Evolutionary conservation across 2,888 invertebrate genomes (phyloP), one percentile per base, ranked within the genome.

Genomic region (Synergus umbraculus): DNA sequence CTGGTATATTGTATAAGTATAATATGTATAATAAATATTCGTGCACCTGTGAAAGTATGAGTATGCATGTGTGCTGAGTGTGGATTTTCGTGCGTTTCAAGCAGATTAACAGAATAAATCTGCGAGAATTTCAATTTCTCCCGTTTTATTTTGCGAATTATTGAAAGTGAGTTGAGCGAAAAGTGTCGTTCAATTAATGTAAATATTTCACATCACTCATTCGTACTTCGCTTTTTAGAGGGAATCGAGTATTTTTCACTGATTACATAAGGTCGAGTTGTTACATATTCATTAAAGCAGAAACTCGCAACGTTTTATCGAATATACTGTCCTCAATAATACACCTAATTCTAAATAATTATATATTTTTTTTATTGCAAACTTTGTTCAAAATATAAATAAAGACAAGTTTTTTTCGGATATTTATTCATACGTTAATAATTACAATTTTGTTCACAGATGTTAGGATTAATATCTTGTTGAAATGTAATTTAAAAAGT

Each of bases 1-100:
- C 73, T 73, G 73, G 73, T 73, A 73, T 54, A 73, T 73, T 54
- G 69, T 69, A 69, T 46, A 29, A 69, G 69, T 69, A 69, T 69
- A 46, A 65, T 65, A 65, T 41, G 41, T 9, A 60, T 60, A 60
- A 60, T 60, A 41, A 43, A 66, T 66, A 66, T 66, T 66, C n/a
- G 43, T 43, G 43, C 66, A 66, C 54, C 29, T 73, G n/a, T 73
- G 49, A 54, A 69, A 73, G 73, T 54, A 15, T 73, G 73, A 54
- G 69, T 13, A 37, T 73, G 69, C 7, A 37, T 73, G 73, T 73
- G 37, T 73, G 73, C 4, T 73, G 54, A 73, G 54, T 54, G 46
- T 49, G 37, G 37, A 54, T 37, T 54, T 37, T 73, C 54, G 37
- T 73, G 73, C 54, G 15, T 73, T 41, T 73, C 54, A 73, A 54